phyloP scores from a whole-genome alignment of 2,888 invertebrate genomes.

The Rhagophthalmus giganteus region DNA sequence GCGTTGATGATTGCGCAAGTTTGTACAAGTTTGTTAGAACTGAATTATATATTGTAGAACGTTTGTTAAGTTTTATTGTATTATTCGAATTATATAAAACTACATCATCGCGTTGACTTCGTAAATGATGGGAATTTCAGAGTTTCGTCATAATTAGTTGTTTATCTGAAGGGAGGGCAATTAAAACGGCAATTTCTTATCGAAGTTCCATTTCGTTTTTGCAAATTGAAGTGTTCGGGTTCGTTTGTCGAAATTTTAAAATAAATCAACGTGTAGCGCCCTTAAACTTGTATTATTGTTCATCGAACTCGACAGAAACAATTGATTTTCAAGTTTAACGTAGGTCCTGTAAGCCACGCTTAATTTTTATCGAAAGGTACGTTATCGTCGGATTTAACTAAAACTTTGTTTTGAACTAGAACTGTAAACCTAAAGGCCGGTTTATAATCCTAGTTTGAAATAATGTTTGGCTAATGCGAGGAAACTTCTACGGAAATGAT shows the following conservation, averaged over 20 bases:
- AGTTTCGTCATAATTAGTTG: not conserved
- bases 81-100: constrained; percentile 18
- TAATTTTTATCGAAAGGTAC: no score
- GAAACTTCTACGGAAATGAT: no score
- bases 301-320: not conserved
- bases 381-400: no score
- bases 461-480: no score
- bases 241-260: not conserved
- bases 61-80: constrained; percentile 24
- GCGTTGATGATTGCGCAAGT: constrained; percentile 41
- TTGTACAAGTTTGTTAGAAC: constrained; percentile 44
- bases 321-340: not conserved
- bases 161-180: not conserved
- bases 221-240: no score
- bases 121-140: constrained; percentile 6
- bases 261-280: not conserved
- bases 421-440: no score
- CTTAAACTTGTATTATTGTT: not conserved
- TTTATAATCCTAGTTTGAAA: no score
- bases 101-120: constrained; percentile 3
- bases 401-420: no score
- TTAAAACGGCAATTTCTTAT: no score
- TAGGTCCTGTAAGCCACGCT: not conserved
- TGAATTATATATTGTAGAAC: constrained; percentile 34
- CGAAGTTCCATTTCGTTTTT: not conserved